Evolutionary conservation across 2,113 vertebrate species (phyloP).

Genomic region (Struthidea cinerea): DNA sequence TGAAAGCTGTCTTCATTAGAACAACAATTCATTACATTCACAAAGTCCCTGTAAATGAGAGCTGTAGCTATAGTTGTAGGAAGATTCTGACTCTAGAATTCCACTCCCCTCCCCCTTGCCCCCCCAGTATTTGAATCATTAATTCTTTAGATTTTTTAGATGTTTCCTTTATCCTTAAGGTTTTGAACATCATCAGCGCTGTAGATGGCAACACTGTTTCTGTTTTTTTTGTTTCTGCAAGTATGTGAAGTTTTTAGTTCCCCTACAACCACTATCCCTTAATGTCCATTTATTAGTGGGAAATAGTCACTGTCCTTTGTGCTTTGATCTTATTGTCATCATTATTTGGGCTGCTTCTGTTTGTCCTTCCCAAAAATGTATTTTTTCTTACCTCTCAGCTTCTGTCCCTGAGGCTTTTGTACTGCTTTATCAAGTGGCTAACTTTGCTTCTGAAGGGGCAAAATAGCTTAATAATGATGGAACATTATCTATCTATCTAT

Average conservation of each 20-base stretch:
- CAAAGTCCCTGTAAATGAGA: not conserved
- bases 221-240: not conserved
- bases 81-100: not conserved
- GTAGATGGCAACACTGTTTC: not conserved
- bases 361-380: not conserved
- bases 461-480: not conserved
- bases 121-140: not conserved
- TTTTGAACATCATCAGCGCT: not conserved
- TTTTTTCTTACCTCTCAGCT: not conserved
- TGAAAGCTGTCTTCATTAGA: not conserved
- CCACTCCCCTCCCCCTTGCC: fast-evolving
- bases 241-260: not conserved
- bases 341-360: not conserved
- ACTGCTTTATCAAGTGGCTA: not conserved
- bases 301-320: not conserved
- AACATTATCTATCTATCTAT: not conserved
- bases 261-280: not conserved
- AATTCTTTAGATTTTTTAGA: not conserved
- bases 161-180: not conserved
- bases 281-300: not conserved
- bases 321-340: not conserved
- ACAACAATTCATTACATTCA: not conserved
- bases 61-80: not conserved
- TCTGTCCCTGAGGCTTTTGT: not conserved
- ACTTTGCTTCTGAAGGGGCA: not conserved